Evolutionary conservation across 2,113 vertebrate species (phyloP).

Genomic region (Hemicordylus capensis): DNA sequence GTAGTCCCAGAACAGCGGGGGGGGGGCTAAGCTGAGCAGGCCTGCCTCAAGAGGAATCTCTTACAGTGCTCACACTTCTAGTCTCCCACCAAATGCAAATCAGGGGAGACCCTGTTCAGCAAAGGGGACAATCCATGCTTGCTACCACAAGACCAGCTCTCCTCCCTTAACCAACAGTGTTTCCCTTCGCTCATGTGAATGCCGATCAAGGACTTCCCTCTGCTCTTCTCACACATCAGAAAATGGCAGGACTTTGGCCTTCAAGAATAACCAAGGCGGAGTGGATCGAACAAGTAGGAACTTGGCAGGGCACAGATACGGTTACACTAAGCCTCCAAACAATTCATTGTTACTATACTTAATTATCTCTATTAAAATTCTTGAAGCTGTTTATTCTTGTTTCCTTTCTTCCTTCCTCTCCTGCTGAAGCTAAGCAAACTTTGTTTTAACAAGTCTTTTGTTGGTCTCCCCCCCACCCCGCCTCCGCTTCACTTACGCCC

Average conservation of each 20-base stretch:
- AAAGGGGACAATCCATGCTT: too few relatives aligned
- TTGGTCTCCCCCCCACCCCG: constrained; percentile 40
- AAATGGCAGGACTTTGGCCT: constrained; percentile 62
- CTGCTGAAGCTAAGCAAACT: constrained; percentile 77
- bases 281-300: constrained; percentile 82
- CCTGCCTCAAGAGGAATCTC: too few relatives aligned
- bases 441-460: constrained; percentile 82
- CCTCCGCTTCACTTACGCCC: constrained; percentile 52
- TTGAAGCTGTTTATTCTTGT: constrained; percentile 87
- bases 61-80: too few relatives aligned
- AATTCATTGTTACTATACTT: constrained; percentile 84
- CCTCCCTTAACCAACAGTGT: not conserved
- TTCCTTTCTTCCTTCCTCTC: constrained; percentile 78
- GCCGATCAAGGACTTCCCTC: not conserved
- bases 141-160: too few relatives aligned
- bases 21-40: too few relatives aligned
- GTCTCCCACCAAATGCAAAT: too few relatives aligned
- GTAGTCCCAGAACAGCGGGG: too few relatives aligned
- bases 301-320: constrained; percentile 78
- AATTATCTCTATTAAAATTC: constrained; percentile 91
- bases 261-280: constrained; percentile 71
- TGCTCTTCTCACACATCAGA: constrained; percentile 40
- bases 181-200: not conserved
- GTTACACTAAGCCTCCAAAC: constrained; percentile 84
- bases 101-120: too few relatives aligned